phyloP scores from a whole-genome alignment of 2,888 invertebrate genomes.

The Cancer borealis region DNA sequence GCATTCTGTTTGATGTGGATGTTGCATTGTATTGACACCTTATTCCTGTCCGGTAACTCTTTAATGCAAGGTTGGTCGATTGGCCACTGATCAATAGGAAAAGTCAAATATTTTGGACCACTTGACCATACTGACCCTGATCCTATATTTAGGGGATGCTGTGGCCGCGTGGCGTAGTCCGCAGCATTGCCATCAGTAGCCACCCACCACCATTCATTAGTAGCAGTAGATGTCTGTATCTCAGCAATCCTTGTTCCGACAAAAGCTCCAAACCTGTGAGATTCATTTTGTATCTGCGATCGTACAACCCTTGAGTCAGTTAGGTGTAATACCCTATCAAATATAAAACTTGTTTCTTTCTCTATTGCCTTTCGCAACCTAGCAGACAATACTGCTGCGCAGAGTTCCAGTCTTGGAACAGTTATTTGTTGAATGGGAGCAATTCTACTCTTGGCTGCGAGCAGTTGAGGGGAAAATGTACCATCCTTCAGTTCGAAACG shows the following conservation, averaged over 20 bases:
- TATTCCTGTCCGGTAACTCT: background rate
- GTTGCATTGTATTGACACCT: background rate
- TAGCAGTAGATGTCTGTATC: slow-evolving; percentile 22
- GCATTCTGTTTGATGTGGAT: background rate
- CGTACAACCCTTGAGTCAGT: slow-evolving; percentile 59
- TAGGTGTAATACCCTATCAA: slow-evolving; percentile 24
- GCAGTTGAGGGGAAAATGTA: background rate
- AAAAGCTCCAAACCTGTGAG: slow-evolving; percentile 51
- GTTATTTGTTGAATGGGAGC: slow-evolving; percentile 39
- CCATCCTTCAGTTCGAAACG: background rate
- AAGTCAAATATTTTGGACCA: slow-evolving; percentile 39
- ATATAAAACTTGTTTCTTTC: background rate
- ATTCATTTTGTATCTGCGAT: slow-evolving; percentile 61
- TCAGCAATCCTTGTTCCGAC: slow-evolving; percentile 51
- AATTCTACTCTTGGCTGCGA: slow-evolving; percentile 51
- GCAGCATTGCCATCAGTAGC: slow-evolving; percentile 46
- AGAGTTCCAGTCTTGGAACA: slow-evolving; percentile 51
- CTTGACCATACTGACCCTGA: slow-evolving; percentile 32
- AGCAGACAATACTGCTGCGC: slow-evolving; percentile 41
- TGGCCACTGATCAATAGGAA: slow-evolving; percentile 47
- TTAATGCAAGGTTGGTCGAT: slow-evolving; percentile 15
- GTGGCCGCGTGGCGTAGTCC: slow-evolving; percentile 38
- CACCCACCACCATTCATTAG: slow-evolving; percentile 62
- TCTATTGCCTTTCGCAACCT: slow-evolving; percentile 42
- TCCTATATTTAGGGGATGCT: background rate